phyloP scores from a whole-genome alignment of 1,140 invertebrate species.

The Telenomus remus region DNA sequence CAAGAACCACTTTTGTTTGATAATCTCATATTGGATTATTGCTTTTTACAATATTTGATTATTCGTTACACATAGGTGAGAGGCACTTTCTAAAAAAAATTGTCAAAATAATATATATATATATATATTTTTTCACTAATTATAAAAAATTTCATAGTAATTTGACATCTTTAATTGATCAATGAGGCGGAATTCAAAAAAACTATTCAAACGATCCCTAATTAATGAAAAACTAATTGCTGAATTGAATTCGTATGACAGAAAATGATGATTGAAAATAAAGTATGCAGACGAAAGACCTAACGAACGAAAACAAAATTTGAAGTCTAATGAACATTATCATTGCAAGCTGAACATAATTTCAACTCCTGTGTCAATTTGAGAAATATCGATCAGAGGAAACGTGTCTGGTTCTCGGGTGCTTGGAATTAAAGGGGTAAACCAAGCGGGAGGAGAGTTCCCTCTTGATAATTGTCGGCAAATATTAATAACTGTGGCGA shows the following conservation, averaged over 20 bases:
- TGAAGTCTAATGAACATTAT: slow-evolving; percentile 49
- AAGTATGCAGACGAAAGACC: slow-evolving; percentile 1
- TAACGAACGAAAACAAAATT: slow-evolving; percentile 31
- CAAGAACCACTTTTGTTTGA: slow-evolving; percentile 13
- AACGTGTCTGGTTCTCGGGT: slow-evolving; percentile 67
- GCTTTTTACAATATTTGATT: not conserved
- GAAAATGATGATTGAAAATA: too few relatives aligned
- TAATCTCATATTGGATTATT: slow-evolving; percentile 18
- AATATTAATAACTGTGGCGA: slow-evolving; percentile 74
- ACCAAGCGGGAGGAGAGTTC: slow-evolving; percentile 49
- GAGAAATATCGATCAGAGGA: slow-evolving; percentile 53
- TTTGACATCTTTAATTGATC: too few relatives aligned
- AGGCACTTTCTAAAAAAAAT: too few relatives aligned
- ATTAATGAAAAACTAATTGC: too few relatives aligned
- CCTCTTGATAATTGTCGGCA: slow-evolving; percentile 74
- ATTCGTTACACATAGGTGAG: not conserved
- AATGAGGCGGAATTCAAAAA: too few relatives aligned
- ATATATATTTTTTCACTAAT: too few relatives aligned
- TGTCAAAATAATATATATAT: too few relatives aligned
- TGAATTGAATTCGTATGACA: too few relatives aligned
- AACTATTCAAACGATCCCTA: too few relatives aligned
- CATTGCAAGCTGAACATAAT: slow-evolving; percentile 39
- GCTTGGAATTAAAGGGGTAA: slow-evolving; percentile 71
- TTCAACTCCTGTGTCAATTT: slow-evolving; percentile 46
- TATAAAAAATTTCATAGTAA: too few relatives aligned